Evolutionary conservation across 2,888 invertebrate species (phyloP).

Genomic region (Rhabditoides inermis): DNA sequence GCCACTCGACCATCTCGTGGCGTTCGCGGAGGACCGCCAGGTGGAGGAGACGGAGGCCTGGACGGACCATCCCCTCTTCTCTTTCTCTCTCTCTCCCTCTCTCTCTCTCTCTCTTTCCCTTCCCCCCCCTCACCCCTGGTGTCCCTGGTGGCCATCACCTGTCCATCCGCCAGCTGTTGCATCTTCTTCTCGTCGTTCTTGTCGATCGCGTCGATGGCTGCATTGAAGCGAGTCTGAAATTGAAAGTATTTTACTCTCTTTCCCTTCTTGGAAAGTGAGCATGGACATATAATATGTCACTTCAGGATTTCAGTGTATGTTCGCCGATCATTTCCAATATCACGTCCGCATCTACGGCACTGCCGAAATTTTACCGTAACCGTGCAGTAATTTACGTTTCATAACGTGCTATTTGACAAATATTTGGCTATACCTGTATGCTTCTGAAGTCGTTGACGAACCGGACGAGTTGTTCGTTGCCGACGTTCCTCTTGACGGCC

Average conservation of each 20-base stretch:
- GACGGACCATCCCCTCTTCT: no score
- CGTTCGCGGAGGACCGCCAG: constrained; percentile 44
- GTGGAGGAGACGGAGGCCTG: constrained; percentile 39
- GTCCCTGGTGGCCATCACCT: constrained; percentile 40
- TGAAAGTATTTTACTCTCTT: no score
- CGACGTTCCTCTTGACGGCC: constrained; percentile 38
- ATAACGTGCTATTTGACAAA: not conserved
- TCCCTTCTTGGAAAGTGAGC: no score
- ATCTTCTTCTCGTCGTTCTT: constrained; percentile 37
- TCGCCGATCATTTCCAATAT: not conserved
- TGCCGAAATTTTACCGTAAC: no score
- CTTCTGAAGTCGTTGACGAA: constrained; percentile 43
- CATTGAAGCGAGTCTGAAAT: constrained; percentile 29
- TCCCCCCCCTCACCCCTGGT: constrained; percentile 23
- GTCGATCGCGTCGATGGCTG: constrained; percentile 40
- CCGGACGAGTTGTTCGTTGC: constrained; percentile 35
- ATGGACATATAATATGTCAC: no score
- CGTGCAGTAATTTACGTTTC: no score
- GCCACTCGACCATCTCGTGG: constrained; percentile 45
- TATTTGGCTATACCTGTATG: constrained; percentile 32
- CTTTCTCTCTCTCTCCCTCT: not conserved
- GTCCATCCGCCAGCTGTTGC: constrained; percentile 33
- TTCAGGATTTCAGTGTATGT: no score
- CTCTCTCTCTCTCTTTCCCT: not conserved
- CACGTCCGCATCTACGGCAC: not conserved